Evolutionary conservation across 2,888 invertebrate species (phyloP).

Genomic region (Galerucella pusilla): DNA sequence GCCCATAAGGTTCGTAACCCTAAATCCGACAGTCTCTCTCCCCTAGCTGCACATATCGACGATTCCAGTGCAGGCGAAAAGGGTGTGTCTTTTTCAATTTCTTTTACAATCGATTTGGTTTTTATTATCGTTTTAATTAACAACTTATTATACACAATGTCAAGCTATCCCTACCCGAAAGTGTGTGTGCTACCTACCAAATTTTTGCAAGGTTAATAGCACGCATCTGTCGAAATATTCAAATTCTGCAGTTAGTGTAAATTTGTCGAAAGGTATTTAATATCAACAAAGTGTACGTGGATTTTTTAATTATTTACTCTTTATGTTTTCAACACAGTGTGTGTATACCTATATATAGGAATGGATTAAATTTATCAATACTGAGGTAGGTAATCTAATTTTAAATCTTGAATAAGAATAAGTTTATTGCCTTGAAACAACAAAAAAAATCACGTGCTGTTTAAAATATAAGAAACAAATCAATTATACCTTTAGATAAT

Average conservation of each 20-base stretch:
- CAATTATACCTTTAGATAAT: neutral
- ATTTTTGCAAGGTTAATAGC: slow-evolving; percentile 19
- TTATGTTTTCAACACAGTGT: neutral
- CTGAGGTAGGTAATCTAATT: neutral
- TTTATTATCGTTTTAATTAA: slow-evolving; percentile 13
- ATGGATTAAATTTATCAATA: neutral
- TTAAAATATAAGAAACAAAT: neutral
- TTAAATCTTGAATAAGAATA: neutral
- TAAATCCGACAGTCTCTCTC: slow-evolving; percentile 37
- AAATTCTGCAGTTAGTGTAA: slow-evolving; percentile 12
- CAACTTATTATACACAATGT: slow-evolving; percentile 6
- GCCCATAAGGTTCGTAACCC: slow-evolving; percentile 39
- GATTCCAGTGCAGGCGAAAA: slow-evolving; percentile 44
- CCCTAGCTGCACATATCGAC: slow-evolving; percentile 45
- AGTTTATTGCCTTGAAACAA: neutral
- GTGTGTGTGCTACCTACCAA: slow-evolving; percentile 7
- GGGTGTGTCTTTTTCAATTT: slow-evolving; percentile 31
- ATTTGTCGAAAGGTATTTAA: neutral
- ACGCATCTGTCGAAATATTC: slow-evolving; percentile 13
- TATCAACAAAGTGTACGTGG: neutral
- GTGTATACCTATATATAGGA: neutral
- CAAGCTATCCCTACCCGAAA: slow-evolving; percentile 14
- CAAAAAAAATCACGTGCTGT: neutral
- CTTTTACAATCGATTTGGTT: slow-evolving; percentile 5
- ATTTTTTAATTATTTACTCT: neutral